Conservation (phyloP, 2,888 invertebrate genomes). For the Sarcophaga carnaria region DNA sequence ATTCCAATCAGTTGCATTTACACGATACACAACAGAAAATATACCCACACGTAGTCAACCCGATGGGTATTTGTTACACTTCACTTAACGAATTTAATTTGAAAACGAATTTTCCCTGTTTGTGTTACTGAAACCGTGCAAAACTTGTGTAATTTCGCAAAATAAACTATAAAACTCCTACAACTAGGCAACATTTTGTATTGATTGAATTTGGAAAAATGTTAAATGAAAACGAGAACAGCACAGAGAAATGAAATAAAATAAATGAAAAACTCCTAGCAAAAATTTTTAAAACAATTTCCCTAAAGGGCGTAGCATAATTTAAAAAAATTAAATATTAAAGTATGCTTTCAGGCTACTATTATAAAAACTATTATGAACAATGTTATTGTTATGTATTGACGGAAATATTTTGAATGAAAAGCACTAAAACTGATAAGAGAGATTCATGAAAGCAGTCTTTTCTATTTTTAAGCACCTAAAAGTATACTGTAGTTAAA, state of each 20-base stretch:
- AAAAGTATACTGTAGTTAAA: too few relatives aligned
- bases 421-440: too few relatives aligned
- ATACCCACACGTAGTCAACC: neutral
- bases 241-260: neutral
- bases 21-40: neutral
- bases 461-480: too few relatives aligned
- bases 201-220: constrained; percentile 2
- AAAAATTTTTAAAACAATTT: neutral
- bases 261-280: neutral
- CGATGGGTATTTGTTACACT: constrained; percentile 42
- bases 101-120: constrained; percentile 25
- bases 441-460: too few relatives aligned
- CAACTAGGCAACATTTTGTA: constrained; percentile 42
- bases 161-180: constrained; percentile 11
- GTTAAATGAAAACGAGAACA: neutral
- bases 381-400: too few relatives aligned
- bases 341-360: too few relatives aligned
- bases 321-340: too few relatives aligned
- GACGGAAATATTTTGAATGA: too few relatives aligned
- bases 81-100: constrained; percentile 44
- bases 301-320: too few relatives aligned
- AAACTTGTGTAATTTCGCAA: constrained; percentile 1
- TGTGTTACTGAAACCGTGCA: neutral
- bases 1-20: constrained; percentile 38
- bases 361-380: too few relatives aligned